Percentiles rank a stretch among this genome's conserved stretches.
phyloP scores from a whole-genome alignment of 1,140 invertebrate species.

The Microplitis mediator region DNA sequence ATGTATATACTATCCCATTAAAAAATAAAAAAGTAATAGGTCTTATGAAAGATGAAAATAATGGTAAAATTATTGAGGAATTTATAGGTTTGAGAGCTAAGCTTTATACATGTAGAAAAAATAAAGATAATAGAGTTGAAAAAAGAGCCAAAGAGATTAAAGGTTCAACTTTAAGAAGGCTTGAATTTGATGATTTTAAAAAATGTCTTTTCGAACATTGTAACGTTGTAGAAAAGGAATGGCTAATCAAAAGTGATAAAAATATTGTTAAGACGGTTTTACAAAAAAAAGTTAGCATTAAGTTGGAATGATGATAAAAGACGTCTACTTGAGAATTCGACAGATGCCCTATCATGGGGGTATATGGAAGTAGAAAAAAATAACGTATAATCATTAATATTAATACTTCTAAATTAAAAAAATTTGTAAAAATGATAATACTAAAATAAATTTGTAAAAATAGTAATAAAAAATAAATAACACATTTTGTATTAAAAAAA shows the following conservation, averaged over 20 bases:
- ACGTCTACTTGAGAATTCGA: background rate
- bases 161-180: conserved; percentile 11
- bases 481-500: too few species aligned
- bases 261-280: background rate
- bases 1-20: too few species aligned
- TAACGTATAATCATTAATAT: too few species aligned
- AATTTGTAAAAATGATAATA: too few species aligned
- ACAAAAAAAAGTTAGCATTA: background rate
- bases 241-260: background rate
- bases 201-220: background rate
- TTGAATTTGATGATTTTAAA: conserved; percentile 10
- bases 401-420: too few species aligned
- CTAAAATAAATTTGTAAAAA: too few species aligned
- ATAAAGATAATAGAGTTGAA: conserved; percentile 8
- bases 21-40: too few species aligned
- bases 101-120: background rate
- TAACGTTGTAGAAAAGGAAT: background rate
- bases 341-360: conserved; percentile 15
- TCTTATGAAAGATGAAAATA: background rate
- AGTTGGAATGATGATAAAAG: conserved; percentile 15
- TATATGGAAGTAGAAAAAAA: background rate
- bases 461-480: too few species aligned
- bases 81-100: conserved; percentile 20
- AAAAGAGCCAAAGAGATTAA: background rate
- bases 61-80: background rate